phyloP scores from a whole-genome alignment of 2,888 invertebrate genomes.

The Atherix ibis region DNA sequence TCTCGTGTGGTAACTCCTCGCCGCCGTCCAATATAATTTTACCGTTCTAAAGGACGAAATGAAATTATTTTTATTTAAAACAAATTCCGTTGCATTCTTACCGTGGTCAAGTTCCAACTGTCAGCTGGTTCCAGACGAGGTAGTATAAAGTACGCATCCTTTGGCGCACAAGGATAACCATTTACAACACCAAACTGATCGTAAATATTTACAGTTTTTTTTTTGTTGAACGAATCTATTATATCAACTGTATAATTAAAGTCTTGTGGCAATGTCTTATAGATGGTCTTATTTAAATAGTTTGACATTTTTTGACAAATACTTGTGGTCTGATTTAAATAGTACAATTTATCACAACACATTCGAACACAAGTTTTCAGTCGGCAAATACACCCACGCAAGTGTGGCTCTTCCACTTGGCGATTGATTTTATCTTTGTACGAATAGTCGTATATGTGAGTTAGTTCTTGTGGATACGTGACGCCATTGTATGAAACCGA shows the following conservation, averaged over 20 bases:
- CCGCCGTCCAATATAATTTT: constrained; percentile 19
- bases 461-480: constrained; percentile 20
- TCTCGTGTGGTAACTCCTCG: constrained; percentile 17
- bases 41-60: constrained; percentile 18
- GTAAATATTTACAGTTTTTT: constrained; percentile 3
- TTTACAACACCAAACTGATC: constrained; percentile 3
- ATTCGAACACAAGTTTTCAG: constrained; percentile 27
- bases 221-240: constrained; percentile 14
- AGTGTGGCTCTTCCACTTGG: constrained; percentile 13
- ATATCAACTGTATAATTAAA: constrained; percentile 14
- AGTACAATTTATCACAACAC: constrained; percentile 23
- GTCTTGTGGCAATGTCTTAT: constrained; percentile 18
- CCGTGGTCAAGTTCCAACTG: constrained; percentile 18
- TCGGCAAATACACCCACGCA: constrained; percentile 28
- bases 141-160: constrained; percentile 16
- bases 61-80: too few relatives aligned
- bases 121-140: constrained; percentile 17
- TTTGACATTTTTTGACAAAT: constrained; percentile 5
- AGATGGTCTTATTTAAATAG: constrained; percentile 12
- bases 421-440: constrained; percentile 4
- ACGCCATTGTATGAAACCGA: constrained; percentile 23
- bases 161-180: constrained; percentile 15
- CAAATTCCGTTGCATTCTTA: too few relatives aligned
- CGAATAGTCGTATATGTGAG: constrained; percentile 20
- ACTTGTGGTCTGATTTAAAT: constrained; percentile 13